These are phyloP conservation scores for Gibbula magus DNA, from an alignment of 2,888 invertebrate genomes.

Conservation along the genomic window DNA sequence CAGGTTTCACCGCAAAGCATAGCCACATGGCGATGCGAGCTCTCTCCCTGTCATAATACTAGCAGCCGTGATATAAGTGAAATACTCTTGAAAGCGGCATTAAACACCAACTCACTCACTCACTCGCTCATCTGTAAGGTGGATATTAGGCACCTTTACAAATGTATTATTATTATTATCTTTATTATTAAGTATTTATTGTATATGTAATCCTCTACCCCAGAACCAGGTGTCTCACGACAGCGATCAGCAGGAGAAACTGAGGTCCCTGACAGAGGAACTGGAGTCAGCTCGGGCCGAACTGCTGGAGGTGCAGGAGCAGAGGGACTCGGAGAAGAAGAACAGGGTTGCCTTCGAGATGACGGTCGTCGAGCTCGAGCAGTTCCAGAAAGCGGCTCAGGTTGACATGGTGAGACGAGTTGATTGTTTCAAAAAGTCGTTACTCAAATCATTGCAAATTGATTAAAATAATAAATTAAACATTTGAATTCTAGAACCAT, in stretches of 20 bases:
- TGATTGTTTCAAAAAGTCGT: neutral
- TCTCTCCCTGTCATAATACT: no score
- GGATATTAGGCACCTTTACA: no score
- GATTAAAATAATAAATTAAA: no score
- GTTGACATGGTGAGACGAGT: slow-evolving; percentile 39
- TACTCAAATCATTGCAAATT: neutral
- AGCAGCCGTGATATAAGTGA: no score
- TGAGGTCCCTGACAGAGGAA: slow-evolving; percentile 24
- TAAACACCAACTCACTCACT: no score
- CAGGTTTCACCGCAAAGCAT: no score
- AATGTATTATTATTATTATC: no score
- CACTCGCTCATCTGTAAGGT: no score
- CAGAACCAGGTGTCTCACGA: slow-evolving; percentile 30
- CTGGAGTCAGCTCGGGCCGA: slow-evolving; percentile 24
- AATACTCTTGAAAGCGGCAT: no score
- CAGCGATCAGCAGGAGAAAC: slow-evolving; percentile 14
- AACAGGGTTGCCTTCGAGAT: slow-evolving; percentile 32
- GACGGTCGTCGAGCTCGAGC: slow-evolving; percentile 32
- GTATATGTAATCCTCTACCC: neutral
- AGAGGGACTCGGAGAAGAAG: slow-evolving; percentile 36
- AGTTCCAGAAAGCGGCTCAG: slow-evolving; percentile 37
- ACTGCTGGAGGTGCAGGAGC: slow-evolving; percentile 35
- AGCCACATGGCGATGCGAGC: no score
- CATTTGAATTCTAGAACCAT: no score
- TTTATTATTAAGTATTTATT: no score